Evolutionary conservation across 2,797 vertebrate species (phyloP).

Genomic region (Epinephelus malabaricus): DNA sequence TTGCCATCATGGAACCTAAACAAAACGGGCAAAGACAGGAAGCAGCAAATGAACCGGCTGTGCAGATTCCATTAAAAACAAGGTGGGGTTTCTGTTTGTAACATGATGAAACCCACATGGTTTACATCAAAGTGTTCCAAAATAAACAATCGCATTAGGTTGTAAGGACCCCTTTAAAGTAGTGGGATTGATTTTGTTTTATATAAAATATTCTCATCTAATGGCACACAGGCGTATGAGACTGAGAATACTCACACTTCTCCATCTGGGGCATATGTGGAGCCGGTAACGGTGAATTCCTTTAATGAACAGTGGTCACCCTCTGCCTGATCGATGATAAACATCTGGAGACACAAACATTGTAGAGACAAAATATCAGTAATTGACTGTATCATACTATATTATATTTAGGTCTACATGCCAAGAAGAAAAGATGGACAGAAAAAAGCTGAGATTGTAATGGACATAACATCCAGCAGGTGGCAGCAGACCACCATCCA

Average conservation of each 20-base stretch:
- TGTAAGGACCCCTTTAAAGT: background rate
- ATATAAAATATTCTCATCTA: background rate
- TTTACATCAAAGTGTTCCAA: background rate
- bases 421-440: too few relatives aligned
- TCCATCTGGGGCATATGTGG: conserved; percentile 96
- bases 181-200: background rate
- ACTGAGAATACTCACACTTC: conserved; percentile 91
- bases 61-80: conserved; percentile 12
- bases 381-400: background rate
- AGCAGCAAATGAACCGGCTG: background rate
- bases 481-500: conserved; percentile 58
- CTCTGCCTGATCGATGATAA: conserved; percentile 91
- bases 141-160: background rate
- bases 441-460: too few relatives aligned
- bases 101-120: background rate
- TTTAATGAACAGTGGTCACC: conserved; percentile 92
- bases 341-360: conserved; percentile 88
- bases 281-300: conserved; percentile 95
- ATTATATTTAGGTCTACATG: too few relatives aligned
- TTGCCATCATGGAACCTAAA: conserved; percentile 89
- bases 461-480: conserved; percentile 58
- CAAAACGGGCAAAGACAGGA: background rate
- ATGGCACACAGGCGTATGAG: background rate
- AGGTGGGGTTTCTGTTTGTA: background rate
- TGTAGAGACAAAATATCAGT: background rate